Evolutionary conservation across 2,888 invertebrate species (phyloP).

Genomic region (Physocephala rufipes): DNA sequence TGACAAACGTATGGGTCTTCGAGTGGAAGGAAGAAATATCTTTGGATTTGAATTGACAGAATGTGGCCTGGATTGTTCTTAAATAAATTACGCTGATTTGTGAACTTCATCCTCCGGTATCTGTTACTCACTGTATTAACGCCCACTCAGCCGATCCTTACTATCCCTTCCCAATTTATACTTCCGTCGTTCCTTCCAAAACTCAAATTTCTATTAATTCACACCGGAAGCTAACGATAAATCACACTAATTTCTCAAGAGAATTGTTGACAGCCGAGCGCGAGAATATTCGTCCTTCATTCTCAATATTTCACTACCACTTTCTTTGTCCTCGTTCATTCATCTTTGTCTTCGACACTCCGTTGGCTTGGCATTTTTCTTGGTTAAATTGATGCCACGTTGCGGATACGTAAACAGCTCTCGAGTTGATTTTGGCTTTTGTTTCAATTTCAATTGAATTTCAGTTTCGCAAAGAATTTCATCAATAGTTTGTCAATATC

Average conservation of each 20-base stretch:
- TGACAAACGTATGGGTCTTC: background rate
- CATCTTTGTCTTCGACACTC: background rate
- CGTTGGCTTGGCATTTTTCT: background rate
- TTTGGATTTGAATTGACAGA: background rate
- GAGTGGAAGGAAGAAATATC: background rate
- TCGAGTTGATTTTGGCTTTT: constrained; percentile 27
- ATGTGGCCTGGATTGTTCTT: background rate
- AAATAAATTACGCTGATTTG: constrained; percentile 30
- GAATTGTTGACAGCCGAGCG: constrained; percentile 26
- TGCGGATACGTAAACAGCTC: background rate
- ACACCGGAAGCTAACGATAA: constrained; percentile 47
- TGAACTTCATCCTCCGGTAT: background rate
- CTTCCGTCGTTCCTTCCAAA: background rate
- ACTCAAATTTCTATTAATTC: constrained; percentile 38
- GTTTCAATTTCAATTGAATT: constrained; percentile 30
- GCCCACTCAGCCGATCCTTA: too few relatives aligned
- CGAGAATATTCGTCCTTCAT: background rate
- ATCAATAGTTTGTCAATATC: constrained; percentile 17
- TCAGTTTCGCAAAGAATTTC: constrained; percentile 33
- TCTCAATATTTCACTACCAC: background rate
- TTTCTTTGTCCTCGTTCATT: background rate
- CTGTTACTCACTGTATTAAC: background rate
- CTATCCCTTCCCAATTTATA: background rate
- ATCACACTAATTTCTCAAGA: constrained; percentile 51
- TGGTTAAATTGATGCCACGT: background rate